phyloP scores from a whole-genome alignment of 92 coral and sea anemone genomes.

The Palythoa caribaeorum region DNA sequence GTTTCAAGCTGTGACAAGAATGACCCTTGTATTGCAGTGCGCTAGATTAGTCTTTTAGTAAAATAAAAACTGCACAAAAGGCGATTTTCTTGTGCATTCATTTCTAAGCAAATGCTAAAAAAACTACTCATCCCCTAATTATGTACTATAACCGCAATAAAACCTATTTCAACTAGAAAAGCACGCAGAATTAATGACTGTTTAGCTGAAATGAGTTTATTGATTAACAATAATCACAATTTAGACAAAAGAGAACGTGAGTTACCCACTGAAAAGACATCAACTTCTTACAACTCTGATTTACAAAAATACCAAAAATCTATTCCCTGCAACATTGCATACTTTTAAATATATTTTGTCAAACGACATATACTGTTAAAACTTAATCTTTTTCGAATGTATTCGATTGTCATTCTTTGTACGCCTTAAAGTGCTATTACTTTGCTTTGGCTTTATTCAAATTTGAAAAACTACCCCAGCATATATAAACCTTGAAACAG shows the following conservation, averaged over 20 bases:
- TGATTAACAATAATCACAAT: not conserved
- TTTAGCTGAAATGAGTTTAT: not conserved
- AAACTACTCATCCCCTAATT: not conserved
- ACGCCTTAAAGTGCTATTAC: not conserved
- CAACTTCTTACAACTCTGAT: too few relatives aligned
- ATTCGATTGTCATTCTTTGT: not conserved
- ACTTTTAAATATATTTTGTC: too few relatives aligned
- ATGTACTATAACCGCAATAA: not conserved
- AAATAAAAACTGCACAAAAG: not conserved
- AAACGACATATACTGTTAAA: not conserved
- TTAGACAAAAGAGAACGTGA: not conserved
- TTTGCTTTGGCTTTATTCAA: not conserved
- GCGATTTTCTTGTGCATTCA: not conserved
- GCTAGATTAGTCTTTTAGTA: not conserved
- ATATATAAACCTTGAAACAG: not conserved
- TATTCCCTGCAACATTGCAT: too few relatives aligned
- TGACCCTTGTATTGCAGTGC: slow-evolving; percentile 13
- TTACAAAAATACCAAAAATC: too few relatives aligned
- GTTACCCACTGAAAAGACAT: too few relatives aligned
- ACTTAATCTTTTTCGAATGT: not conserved
- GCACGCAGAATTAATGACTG: not conserved
- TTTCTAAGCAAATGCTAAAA: not conserved
- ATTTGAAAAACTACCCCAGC: not conserved
- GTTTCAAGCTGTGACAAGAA: slow-evolving; percentile 2
- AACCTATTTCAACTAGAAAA: not conserved